Percentiles rank a stretch among this genome's conserved stretches.
Conservation (phyloP, 2,797 vertebrate species). For the Eulemur rubriventer region DNA sequence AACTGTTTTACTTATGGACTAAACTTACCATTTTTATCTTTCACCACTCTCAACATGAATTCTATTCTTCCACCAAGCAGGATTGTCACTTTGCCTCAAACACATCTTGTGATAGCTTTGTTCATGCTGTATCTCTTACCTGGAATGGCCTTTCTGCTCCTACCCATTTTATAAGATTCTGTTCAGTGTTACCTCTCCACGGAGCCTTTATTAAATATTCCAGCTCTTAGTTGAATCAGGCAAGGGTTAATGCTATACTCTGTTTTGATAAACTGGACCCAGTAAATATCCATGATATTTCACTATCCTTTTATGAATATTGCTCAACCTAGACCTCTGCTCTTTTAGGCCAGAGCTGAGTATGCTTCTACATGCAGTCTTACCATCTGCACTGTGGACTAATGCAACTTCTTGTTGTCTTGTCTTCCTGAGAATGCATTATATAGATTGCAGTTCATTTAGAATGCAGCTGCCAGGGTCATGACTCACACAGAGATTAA, state of each 20-base stretch:
- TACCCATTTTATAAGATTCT: background rate
- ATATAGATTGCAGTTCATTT: conserved; percentile 86
- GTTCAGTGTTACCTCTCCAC: background rate
- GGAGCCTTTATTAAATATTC: background rate
- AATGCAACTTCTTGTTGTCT: conserved; percentile 84
- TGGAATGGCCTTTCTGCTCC: background rate
- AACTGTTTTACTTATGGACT: background rate
- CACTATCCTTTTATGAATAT: conserved; percentile 82
- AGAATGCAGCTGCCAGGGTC: conserved; percentile 85
- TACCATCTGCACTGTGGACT: conserved; percentile 80
- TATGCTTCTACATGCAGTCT: conserved; percentile 72
- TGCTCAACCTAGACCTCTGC: conserved; percentile 80
- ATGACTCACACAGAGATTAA: conserved; percentile 85
- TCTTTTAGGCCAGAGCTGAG: conserved; percentile 70
- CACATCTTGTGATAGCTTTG: background rate
- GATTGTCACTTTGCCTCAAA: background rate
- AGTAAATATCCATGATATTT: conserved; percentile 77
- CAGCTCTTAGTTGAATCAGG: conserved; percentile 65
- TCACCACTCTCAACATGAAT: background rate
- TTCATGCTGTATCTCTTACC: background rate
- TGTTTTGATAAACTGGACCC: conserved; percentile 55
- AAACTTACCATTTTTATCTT: background rate
- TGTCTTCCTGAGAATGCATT: conserved; percentile 85
- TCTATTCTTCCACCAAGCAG: background rate
- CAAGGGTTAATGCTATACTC: conserved; percentile 39